phyloP scores from a whole-genome alignment of 2,888 invertebrate species.

The Platerodrilus igneus region DNA sequence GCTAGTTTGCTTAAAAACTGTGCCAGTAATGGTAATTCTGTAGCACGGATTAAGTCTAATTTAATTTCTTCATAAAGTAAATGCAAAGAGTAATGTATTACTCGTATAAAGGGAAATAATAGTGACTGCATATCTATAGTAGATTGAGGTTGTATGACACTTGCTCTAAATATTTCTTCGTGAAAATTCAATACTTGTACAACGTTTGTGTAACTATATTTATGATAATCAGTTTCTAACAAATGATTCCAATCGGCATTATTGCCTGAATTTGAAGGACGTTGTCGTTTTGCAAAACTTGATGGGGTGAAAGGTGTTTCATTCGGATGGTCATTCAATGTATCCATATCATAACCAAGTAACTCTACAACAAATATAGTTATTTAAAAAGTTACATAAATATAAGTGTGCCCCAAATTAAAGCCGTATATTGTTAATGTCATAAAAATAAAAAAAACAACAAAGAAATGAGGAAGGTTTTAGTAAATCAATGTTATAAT shows the following conservation, averaged over 20 bases:
- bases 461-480: too few species aligned
- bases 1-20: slow-evolving; percentile 71
- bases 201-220: slow-evolving; percentile 48
- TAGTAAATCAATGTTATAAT: too few species aligned
- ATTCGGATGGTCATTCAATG: slow-evolving; percentile 29
- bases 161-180: slow-evolving; percentile 16
- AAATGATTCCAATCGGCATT: slow-evolving; percentile 77
- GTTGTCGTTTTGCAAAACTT: slow-evolving; percentile 67
- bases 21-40: slow-evolving; percentile 64
- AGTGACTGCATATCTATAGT: slow-evolving; percentile 61
- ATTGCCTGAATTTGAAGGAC: slow-evolving; percentile 71
- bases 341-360: slow-evolving; percentile 63
- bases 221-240: slow-evolving; percentile 27
- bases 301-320: slow-evolving; percentile 46
- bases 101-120: slow-evolving; percentile 68
- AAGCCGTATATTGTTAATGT: too few species aligned
- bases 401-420: too few species aligned
- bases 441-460: too few species aligned
- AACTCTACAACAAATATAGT: slow-evolving; percentile 52
- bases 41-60: slow-evolving; percentile 65
- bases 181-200: slow-evolving; percentile 44
- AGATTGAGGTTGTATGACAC: slow-evolving; percentile 39
- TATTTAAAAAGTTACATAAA: too few species aligned
- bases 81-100: slow-evolving; percentile 77
- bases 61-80: slow-evolving; percentile 89